Conservation (phyloP, 2,113 vertebrate species). For the Ptyas mucosa region DNA sequence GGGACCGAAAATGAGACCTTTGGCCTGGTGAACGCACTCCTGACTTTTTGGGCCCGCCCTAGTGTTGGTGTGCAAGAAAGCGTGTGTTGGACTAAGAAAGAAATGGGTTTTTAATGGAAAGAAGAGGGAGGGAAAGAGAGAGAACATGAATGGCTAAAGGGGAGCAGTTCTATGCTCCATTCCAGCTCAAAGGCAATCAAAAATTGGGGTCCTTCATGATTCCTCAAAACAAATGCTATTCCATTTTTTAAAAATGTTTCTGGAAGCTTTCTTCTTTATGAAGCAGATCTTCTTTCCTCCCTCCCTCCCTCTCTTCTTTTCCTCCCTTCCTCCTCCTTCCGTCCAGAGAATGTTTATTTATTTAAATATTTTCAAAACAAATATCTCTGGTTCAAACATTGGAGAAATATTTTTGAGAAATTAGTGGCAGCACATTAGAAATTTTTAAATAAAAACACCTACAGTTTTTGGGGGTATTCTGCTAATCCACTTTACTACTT, state of each 20-base stretch:
- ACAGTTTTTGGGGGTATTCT: neutral
- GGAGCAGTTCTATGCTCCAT: neutral
- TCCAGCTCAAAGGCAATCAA: neutral
- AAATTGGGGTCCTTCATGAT: slow-evolving; percentile 14
- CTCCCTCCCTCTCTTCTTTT: neutral
- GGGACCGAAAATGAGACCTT: slow-evolving; percentile 39
- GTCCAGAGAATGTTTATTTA: too few species aligned
- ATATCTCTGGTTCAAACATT: neutral
- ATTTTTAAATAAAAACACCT: neutral
- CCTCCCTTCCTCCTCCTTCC: neutral
- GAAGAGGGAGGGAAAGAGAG: neutral
- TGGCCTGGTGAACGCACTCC: neutral
- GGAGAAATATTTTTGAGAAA: neutral
- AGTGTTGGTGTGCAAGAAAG: neutral
- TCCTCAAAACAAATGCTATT: neutral
- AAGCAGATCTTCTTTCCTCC: neutral
- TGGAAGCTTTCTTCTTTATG: neutral
- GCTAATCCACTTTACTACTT: neutral
- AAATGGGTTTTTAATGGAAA: neutral
- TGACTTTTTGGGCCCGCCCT: slow-evolving; percentile 12
- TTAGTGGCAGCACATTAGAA: neutral
- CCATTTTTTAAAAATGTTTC: neutral
- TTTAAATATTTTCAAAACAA: neutral
- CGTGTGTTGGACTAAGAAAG: slow-evolving; percentile 34
- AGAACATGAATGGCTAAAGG: neutral